Evolutionary conservation across 2,797 vertebrate species (phyloP).

Genomic region (Danionella dracula): DNA sequence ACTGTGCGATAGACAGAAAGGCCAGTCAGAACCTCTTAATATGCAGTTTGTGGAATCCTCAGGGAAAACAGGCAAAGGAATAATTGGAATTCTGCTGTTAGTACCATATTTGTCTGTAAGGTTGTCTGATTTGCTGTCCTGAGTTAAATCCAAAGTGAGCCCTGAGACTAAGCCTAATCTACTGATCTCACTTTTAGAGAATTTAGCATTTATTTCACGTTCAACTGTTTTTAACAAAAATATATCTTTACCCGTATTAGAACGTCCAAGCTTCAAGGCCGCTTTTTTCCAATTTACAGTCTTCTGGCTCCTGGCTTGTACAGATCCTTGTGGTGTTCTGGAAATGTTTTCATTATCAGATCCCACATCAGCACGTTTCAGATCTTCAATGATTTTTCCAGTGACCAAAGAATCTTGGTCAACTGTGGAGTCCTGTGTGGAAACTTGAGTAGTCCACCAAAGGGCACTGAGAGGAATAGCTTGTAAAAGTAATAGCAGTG

Average conservation of each 20-base stretch:
- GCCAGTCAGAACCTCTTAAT: slow-evolving; percentile 60
- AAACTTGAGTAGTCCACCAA: not conserved
- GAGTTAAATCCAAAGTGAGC: slow-evolving; percentile 21
- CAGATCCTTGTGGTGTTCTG: slow-evolving; percentile 58
- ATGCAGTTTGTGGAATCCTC: slow-evolving; percentile 56
- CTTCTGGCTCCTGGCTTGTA: slow-evolving; percentile 60
- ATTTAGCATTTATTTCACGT: slow-evolving; percentile 19
- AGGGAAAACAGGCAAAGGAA: not conserved
- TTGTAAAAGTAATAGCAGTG: slow-evolving; percentile 50
- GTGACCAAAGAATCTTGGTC: not conserved
- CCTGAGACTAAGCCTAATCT: slow-evolving; percentile 27
- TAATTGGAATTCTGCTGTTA: not conserved
- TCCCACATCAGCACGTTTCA: slow-evolving; percentile 62
- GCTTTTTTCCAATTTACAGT: not conserved
- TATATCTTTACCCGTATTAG: slow-evolving; percentile 54
- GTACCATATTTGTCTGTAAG: not conserved
- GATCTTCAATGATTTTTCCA: not conserved
- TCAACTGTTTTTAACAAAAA: slow-evolving; percentile 39
- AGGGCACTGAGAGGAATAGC: slow-evolving; percentile 48
- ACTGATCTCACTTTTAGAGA: not conserved
- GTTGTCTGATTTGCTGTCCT: slow-evolving; percentile 12
- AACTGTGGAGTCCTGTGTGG: not conserved
- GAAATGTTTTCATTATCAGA: slow-evolving; percentile 63
- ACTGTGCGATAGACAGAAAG: slow-evolving; percentile 64
- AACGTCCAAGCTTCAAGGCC: slow-evolving; percentile 2